Evolutionary conservation across 2,888 invertebrate genomes (phyloP).

Genomic region (Cantharis rufa): DNA sequence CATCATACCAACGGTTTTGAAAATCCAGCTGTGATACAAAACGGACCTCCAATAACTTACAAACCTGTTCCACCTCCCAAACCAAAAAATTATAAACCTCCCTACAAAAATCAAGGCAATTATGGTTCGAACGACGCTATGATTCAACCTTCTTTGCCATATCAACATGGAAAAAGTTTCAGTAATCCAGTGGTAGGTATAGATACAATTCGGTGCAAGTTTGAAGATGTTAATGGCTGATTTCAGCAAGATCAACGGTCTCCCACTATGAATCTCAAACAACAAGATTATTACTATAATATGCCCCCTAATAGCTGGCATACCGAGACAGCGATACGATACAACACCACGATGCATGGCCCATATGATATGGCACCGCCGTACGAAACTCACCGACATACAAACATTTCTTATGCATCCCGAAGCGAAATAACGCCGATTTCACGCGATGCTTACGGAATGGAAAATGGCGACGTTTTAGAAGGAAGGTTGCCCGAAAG

Average conservation of each 20-base stretch:
- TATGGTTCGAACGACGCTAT: slow-evolving; percentile 45
- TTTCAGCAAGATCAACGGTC: slow-evolving; percentile 47
- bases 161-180: slow-evolving; percentile 56
- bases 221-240: not conserved
- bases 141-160: slow-evolving; percentile 46
- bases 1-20: slow-evolving; percentile 47
- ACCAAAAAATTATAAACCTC: slow-evolving; percentile 88
- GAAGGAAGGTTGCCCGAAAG: slow-evolving; percentile 46
- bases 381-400: slow-evolving; percentile 51
- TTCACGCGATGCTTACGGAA: slow-evolving; percentile 43
- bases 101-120: slow-evolving; percentile 52
- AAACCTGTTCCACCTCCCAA: slow-evolving; percentile 93
- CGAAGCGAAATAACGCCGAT: slow-evolving; percentile 54
- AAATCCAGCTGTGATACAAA: slow-evolving; percentile 47
- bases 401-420: slow-evolving; percentile 54
- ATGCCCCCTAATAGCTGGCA: slow-evolving; percentile 38
- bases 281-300: slow-evolving; percentile 53
- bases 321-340: slow-evolving; percentile 46
- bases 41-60: slow-evolving; percentile 58
- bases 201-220: not conserved
- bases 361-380: slow-evolving; percentile 53
- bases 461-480: slow-evolving; percentile 39
- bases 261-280: slow-evolving; percentile 44
- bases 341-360: slow-evolving; percentile 47
- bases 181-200: slow-evolving; percentile 55